Base-by-base conservation (phyloP, 2,797 vertebrate species). In the Sphenopsis melanotis region DNA sequence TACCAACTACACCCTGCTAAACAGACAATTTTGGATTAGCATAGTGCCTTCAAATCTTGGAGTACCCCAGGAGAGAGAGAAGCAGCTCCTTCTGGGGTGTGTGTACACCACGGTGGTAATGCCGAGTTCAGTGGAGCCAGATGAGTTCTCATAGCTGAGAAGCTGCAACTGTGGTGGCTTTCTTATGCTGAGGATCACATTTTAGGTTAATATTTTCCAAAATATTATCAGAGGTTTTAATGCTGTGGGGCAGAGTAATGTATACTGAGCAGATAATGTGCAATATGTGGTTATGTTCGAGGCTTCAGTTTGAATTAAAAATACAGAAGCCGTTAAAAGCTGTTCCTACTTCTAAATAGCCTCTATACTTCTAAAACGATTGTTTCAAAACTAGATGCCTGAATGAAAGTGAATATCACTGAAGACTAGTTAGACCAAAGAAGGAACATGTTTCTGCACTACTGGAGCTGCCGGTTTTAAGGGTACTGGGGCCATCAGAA, bases 101-200 rank as follows among this genome's bases (percentile, higher is more conserved):
- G 1, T 27, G 32, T 30, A 12, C 34, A 22, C 9, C 14, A 8
- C 0, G 0, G 27, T 44, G 17, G 23, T 53, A 39, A 56, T 0
- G 0, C 32, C 21, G 52, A 59, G n/a, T 46, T 50, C 60, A 77
- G 0, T 29, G 29, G 11, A 83, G 68, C 11, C 68, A 59, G 23
- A 6, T 0, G 2, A 41, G 24, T 52, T 70, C 68, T 63, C 21
- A 37, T 10, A 59, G 23, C 10, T 44, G 44, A 80, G 52, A 76
- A 70, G 10, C 26, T 70, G 12, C 23, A 41, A 2, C 19, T 34
- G 8, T n/a, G 29, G 32, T 39, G 63, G 22, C 26, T 61, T 84
- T 17, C 17, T 69, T 20, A 49, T 49, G 10, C 41, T 6, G 10
- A 29, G 10, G 15, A 10, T 52, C 39, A 80, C 22, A 5, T 30